phyloP scores from a whole-genome alignment of 2,888 invertebrate species.

The Euplagia quadripunctaria region DNA sequence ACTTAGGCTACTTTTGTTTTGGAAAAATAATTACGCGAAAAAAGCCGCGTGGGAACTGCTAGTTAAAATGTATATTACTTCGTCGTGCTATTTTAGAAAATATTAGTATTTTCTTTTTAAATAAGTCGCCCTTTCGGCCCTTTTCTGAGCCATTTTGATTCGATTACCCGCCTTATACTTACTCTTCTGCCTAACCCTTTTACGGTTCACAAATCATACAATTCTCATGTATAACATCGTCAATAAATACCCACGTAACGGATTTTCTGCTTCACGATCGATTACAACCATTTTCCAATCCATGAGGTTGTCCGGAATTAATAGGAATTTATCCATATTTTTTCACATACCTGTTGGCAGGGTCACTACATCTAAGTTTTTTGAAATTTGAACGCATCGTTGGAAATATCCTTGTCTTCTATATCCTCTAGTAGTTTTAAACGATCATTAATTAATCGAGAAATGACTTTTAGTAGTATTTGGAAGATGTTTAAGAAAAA shows the following conservation, averaged over 20 bases:
- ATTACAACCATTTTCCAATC: conserved; percentile 31
- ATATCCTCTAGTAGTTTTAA: conserved; percentile 38
- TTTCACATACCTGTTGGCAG: conserved; percentile 30
- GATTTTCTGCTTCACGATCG: conserved; percentile 36
- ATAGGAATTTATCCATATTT: conserved; percentile 28
- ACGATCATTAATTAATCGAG: conserved; percentile 36
- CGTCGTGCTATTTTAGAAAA: no score
- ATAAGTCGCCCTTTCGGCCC: neutral
- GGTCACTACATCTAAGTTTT: no score
- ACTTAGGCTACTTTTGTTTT: no score
- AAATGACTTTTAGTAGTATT: neutral
- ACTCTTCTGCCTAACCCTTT: neutral
- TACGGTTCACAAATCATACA: neutral
- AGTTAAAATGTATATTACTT: no score
- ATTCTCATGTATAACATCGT: neutral
- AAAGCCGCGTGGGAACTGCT: no score
- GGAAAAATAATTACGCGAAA: no score
- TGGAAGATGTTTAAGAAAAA: neutral
- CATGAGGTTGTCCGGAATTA: conserved; percentile 21
- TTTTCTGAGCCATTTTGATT: neutral
- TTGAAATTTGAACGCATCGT: conserved; percentile 43
- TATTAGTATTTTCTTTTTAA: no score
- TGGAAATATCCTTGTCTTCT: conserved; percentile 22
- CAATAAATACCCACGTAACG: conserved; percentile 7
- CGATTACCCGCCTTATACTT: neutral